Base-by-base conservation (phyloP, 2,888 invertebrate species). In the Tetramorium bicarinatum region DNA sequence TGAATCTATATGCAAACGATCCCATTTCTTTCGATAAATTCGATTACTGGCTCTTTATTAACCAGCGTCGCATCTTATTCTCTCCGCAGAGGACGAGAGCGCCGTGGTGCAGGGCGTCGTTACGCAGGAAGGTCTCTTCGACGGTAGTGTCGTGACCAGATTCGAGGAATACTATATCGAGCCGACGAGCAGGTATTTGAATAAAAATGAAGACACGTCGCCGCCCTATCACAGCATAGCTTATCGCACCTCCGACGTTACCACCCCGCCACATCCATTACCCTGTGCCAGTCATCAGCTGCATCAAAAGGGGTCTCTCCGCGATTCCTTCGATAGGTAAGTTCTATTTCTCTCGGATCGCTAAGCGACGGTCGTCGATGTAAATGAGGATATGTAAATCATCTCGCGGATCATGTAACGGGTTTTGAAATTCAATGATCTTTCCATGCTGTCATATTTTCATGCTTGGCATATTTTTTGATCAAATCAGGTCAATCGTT, bases 91-190 rank as follows among this genome's bases (percentile, higher is more conserved):
- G 95, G 98, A 98, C 92, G 97, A 98, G 88, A 96, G 96, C 71
- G 97, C 98, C 18, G 95, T 96, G 89, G 98, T 98, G 77, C 97
- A 98, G 93, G 99, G 99, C 59, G 96, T 99, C 92, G 96, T 99
- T 91, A 98, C 98, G 85, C 96, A 96, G 83, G 97, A 98, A 85
- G 99, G 99, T 82, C 96, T 98, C 83, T 98, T 99, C 95, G 99
- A 99, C 94, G 99, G 99, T 77, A 97, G 97, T 80, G 97, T 99
- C 93, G 96, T 96, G 95, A 97, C 98, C 75, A 95, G 96, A 82
- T 95, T 96, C 75, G 98, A 98, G 92, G 97, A 98, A 92, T 98
- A 98, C 95, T 98, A 98, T 95, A 96, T 99, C 90, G 98, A 99
- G 95, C 98, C 98, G 9, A 95, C 97, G 82, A 96, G 96, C 90